Evolutionary conservation across 2,888 invertebrate genomes (phyloP).

Genomic region (Pandemis cinnamomeana): DNA sequence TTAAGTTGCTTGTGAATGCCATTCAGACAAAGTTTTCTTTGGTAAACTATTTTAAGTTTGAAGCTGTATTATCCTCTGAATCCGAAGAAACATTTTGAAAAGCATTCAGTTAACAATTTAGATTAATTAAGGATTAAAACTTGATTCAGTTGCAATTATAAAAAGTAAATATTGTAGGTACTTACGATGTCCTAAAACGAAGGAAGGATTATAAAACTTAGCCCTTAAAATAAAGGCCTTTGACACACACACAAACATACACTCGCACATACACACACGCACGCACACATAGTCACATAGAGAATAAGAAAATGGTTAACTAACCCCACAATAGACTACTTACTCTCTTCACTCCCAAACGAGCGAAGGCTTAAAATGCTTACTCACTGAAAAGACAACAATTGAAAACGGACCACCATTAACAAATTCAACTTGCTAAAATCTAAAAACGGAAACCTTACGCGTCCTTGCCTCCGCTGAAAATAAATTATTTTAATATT

Average conservation of each 20-base stretch:
- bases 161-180: background rate
- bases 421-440: conserved; percentile 54
- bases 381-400: conserved; percentile 12
- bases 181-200: too few relatives aligned
- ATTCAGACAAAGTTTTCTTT: conserved; percentile 35
- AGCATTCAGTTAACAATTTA: conserved; percentile 2
- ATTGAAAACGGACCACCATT: conserved; percentile 30
- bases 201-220: background rate
- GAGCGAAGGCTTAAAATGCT: background rate
- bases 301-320: background rate
- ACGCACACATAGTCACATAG: background rate
- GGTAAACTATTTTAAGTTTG: conserved; percentile 34
- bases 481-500: conserved; percentile 83
- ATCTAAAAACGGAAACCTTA: conserved; percentile 55
- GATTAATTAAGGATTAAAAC: background rate
- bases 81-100: background rate
- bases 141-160: background rate
- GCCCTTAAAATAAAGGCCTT: too few relatives aligned
- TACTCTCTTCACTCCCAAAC: background rate
- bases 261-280: too few relatives aligned
- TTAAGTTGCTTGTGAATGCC: conserved; percentile 35
- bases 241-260: background rate
- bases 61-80: conserved; percentile 18
- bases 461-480: conserved; percentile 61
- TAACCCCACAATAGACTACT: background rate